Base-by-base conservation (phyloP, 2,888 invertebrate species). In the Chydorus sphaericus region DNA sequence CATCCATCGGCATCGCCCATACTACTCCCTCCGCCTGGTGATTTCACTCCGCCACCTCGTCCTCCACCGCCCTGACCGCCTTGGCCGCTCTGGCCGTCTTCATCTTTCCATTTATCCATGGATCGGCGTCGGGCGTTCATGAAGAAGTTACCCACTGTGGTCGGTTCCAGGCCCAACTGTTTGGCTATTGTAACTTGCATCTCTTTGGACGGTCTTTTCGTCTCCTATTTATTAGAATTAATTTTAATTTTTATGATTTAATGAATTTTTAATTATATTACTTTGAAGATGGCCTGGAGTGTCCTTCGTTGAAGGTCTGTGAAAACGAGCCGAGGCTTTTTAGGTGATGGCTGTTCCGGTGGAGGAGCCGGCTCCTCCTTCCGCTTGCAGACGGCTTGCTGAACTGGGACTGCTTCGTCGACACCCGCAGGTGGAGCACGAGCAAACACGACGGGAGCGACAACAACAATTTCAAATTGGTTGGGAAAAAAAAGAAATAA, bases 201-300 rank as follows among this genome's bases (percentile, higher is more conserved):
- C 76, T 97, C 97, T 75, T 97, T 97, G 63, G 93, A 94, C 64
- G 97, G 97, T 73, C 97, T 80, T 73, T 97, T 97, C 60, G 97
- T 97, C 80, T 97, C 97, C 90, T 91, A 75, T 14, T 75, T 74
- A 26, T 28, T 48, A 28, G 14, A 33, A 11, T 48, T 11, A 18
- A 51, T 2, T n/a, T 30, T 58, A 50, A 26, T 20, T 38, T 39
- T 56, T n/a, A 3, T 28, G 20, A 26, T 58, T 29, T 56, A 56
- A 29, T 26, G 10, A 8, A 57, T 14, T 39, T 16, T 14, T 20
- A 37, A 33, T 33, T 49, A 33, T 48, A 7, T 11, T 73, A 91
- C 91, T 82, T 97, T 97, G 84, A 97, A 97, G 82, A 97, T 97
- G 79, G 96, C 97, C 82, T 97, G 96, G 73, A 99, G 85, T 71